Conservation (phyloP, 1,140 invertebrate species). For the Pogonus chalceus region DNA sequence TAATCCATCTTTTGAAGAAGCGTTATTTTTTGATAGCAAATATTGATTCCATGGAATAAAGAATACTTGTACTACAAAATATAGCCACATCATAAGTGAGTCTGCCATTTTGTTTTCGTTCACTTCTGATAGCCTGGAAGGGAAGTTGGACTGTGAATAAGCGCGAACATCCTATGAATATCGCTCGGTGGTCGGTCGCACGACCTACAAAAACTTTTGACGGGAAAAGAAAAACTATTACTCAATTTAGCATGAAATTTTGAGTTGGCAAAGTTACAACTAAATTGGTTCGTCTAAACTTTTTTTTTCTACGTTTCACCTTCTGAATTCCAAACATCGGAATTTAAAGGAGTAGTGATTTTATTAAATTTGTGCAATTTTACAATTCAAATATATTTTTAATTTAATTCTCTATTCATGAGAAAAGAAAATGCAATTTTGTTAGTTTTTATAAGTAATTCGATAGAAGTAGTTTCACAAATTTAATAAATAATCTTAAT, state of each 20-base stretch:
- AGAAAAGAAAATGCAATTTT: too few relatives aligned
- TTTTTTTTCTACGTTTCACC: conserved; percentile 3
- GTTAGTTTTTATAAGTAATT: too few relatives aligned
- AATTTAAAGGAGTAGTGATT: not conserved
- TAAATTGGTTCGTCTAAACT: not conserved
- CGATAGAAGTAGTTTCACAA: too few relatives aligned
- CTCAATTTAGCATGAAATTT: conserved; percentile 7
- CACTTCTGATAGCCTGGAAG: not conserved
- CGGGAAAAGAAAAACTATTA: not conserved
- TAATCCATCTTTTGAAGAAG: too few relatives aligned
- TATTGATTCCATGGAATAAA: not conserved
- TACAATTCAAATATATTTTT: too few relatives aligned
- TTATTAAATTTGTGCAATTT: not conserved
- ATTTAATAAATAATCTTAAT: too few relatives aligned
- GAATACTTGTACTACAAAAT: not conserved
- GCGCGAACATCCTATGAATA: not conserved
- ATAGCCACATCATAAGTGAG: not conserved
- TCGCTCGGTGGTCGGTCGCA: not conserved
- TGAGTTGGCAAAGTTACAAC: conserved; percentile 7
- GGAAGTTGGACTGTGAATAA: not conserved
- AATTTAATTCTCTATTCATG: too few relatives aligned
- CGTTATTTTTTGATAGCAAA: not conserved
- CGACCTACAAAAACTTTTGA: not conserved
- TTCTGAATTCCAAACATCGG: not conserved
- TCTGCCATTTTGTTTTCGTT: not conserved